A percentile compares a stretch with the other conserved stretches of the same genome.
Evolutionary conservation across 2,113 vertebrate species (phyloP).

Genomic region (Seriola quinqueradiata): DNA sequence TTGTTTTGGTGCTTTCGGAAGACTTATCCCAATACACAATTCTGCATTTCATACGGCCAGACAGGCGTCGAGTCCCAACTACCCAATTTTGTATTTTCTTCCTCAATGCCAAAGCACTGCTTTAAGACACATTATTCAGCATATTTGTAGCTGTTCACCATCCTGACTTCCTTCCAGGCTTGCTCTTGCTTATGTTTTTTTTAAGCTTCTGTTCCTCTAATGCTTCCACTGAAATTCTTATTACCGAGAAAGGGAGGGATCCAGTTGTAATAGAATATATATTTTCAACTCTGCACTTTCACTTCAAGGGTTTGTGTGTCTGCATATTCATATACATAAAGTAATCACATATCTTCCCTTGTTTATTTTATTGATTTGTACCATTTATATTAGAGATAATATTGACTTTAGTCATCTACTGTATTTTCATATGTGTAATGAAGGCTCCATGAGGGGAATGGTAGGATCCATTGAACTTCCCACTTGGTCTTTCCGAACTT

Average conservation of each 20-base stretch:
- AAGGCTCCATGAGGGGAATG: neutral
- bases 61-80: too few species aligned
- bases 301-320: neutral
- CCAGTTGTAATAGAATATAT: neutral
- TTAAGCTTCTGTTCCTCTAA: constrained; percentile 12
- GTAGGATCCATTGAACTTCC: neutral
- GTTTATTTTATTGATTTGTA: neutral
- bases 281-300: neutral
- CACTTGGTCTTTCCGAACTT: neutral
- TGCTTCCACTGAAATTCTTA: constrained; percentile 17
- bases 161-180: neutral
- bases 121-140: neutral
- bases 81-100: too few species aligned
- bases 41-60: too few species aligned
- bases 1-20: too few species aligned
- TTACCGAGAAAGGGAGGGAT: neutral
- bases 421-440: neutral
- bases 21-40: too few species aligned
- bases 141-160: neutral
- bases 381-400: neutral
- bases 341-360: neutral
- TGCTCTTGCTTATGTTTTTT: neutral
- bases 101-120: too few species aligned
- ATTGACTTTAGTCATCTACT: neutral
- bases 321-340: neutral